Percentiles rank a stretch among this genome's conserved stretches.
Conservation (phyloP, 2,888 invertebrate genomes). For the Parochlus steinenii region DNA sequence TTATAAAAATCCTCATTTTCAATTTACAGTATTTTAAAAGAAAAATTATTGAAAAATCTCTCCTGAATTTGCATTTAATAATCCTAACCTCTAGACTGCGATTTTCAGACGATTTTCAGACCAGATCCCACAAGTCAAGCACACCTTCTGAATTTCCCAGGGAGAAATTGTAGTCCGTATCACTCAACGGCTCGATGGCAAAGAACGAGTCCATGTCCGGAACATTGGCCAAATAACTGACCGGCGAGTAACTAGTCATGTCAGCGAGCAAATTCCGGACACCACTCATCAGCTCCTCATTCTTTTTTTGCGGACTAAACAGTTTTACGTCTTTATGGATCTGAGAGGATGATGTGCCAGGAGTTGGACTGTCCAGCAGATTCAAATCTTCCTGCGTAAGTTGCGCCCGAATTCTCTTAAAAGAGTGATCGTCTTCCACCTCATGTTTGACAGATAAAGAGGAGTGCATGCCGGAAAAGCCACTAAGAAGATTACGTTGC, state of each 20-base stretch:
- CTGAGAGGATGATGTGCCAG: not conserved
- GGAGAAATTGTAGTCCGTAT: conserved; percentile 68
- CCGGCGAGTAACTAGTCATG: too few species aligned
- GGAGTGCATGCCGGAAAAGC: conserved; percentile 4
- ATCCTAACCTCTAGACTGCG: too few species aligned
- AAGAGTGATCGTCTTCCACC: not conserved
- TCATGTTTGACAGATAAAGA: conserved; percentile 6
- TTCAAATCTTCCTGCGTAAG: conserved; percentile 8
- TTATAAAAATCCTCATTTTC: too few species aligned
- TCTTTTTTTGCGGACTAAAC: conserved; percentile 11
- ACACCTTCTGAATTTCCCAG: conserved; percentile 83
- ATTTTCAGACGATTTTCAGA: too few species aligned
- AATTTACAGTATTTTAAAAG: too few species aligned
- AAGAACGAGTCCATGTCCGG: conserved; percentile 40
- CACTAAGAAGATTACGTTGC: not conserved
- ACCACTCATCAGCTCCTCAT: not conserved
- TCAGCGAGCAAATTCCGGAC: conserved; percentile 4
- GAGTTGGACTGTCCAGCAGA: too few species aligned
- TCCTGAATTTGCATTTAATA: too few species aligned
- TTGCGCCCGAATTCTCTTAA: too few species aligned
- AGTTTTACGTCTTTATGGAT: conserved; percentile 10
- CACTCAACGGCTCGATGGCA: conserved; percentile 79
- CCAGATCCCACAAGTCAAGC: conserved; percentile 81
- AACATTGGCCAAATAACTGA: conserved; percentile 1
- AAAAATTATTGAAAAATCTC: too few species aligned